Percentiles rank a stretch among this genome's conserved stretches.
phyloP scores from a whole-genome alignment of 2,888 invertebrate species.

The Tridacna gigas region DNA sequence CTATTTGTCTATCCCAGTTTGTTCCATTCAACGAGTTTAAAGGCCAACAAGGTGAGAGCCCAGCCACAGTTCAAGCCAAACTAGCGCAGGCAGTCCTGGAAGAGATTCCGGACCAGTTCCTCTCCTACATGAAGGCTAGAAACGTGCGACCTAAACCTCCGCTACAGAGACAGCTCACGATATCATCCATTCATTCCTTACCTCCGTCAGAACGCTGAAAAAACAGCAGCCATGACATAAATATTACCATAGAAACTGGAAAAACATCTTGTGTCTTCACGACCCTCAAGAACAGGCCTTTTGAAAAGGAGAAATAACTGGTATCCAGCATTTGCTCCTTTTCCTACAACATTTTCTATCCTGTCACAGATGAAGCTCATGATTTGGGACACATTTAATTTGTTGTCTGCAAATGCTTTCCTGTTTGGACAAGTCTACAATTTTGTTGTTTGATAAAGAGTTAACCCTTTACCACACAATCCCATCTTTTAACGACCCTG shows the following conservation, averaged over 20 bases:
- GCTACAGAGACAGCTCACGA: slow-evolving; percentile 75
- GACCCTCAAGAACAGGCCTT: too few species aligned
- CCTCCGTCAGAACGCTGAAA: slow-evolving; percentile 73
- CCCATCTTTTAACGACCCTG: too few species aligned
- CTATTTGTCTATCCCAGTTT: slow-evolving; percentile 84
- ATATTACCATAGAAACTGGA: neutral
- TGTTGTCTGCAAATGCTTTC: too few species aligned
- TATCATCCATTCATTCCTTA: slow-evolving; percentile 75
- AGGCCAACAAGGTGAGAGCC: slow-evolving; percentile 82
- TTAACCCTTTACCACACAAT: too few species aligned
- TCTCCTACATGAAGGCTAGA: slow-evolving; percentile 85
- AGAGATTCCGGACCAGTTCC: slow-evolving; percentile 87
- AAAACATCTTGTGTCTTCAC: too few species aligned
- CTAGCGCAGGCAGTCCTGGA: slow-evolving; percentile 88
- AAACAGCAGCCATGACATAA: neutral
- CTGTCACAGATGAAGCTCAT: too few species aligned
- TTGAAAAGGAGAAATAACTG: too few species aligned
- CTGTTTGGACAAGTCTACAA: too few species aligned
- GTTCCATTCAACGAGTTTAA: slow-evolving; percentile 86
- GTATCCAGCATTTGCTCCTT: too few species aligned
- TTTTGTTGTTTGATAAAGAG: too few species aligned
- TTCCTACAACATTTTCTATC: too few species aligned
- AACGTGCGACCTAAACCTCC: slow-evolving; percentile 85
- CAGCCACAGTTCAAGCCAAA: slow-evolving; percentile 82
- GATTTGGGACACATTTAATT: too few species aligned